Evolutionary conservation across 2,888 invertebrate genomes (phyloP).

Genomic region (Ashinkailepas kermadecensis): DNA sequence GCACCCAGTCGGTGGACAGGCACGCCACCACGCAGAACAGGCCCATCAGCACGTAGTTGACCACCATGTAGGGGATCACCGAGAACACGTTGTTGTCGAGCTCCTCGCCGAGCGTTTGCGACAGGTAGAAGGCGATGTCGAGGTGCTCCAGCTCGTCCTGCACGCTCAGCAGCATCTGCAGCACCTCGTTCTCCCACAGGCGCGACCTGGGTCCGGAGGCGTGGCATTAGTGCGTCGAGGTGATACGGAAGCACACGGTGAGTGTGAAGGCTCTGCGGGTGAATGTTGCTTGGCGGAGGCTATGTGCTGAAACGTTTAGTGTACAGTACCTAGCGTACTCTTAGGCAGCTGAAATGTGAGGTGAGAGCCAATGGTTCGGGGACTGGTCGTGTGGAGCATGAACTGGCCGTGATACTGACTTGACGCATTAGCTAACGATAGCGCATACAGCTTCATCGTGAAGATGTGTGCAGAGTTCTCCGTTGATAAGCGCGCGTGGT

Average conservation of each 20-base stretch:
- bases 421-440: too few species aligned
- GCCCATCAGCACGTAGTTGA: constrained; percentile 80
- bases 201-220: constrained; percentile 19
- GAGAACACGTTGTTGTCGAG: constrained; percentile 84
- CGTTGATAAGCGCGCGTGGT: too few species aligned
- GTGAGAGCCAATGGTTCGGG: too few species aligned
- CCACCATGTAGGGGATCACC: constrained; percentile 42
- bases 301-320: too few species aligned
- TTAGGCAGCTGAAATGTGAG: too few species aligned
- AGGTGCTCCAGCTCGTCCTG: constrained; percentile 72
- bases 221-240: not conserved
- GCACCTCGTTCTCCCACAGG: constrained; percentile 75
- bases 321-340: too few species aligned
- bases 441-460: too few species aligned
- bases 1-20: constrained; percentile 88
- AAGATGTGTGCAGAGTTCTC: too few species aligned
- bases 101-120: constrained; percentile 85
- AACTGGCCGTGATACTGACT: too few species aligned
- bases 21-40: constrained; percentile 72
- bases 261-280: not conserved
- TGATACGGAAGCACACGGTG: not conserved
- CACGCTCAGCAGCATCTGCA: constrained; percentile 63
- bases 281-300: too few species aligned
- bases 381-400: too few species aligned
- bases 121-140: constrained; percentile 72